Evolutionary conservation across 2,113 vertebrate species (phyloP), one percentile per base, ranked within the genome.

Genomic region (Trichomycterus rosablanca): DNA sequence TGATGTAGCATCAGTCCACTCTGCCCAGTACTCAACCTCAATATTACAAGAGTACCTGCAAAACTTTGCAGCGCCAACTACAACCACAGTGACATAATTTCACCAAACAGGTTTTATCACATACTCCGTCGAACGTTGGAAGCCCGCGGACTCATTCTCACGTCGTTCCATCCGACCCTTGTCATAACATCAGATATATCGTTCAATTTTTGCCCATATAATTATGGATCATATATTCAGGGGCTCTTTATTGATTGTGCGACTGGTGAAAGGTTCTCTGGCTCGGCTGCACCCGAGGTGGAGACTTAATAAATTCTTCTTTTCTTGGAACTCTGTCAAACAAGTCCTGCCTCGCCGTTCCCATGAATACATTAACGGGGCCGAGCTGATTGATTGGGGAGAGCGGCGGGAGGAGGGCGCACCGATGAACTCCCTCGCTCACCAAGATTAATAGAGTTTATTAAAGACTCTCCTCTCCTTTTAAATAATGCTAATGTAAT

Each of bases 381-480:
- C 44, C 42, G 59, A 73, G 67, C 78, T 86, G 85, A 85, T 87
- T 84, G 86, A 88, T 86, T 86, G 82, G 78, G 79, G 79, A 83
- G 78, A 77, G 79, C 11, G 44, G 26, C 77, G 63, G 30, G 67
- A 53, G 80, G 77, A 84, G 78, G 78, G 80, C 76, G 80, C 82
- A 76, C 79, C 73, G 64, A 79, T 83, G 80, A 82, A 83, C 80
- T 75, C 63, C 74, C 79, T 85, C 79, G 81, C 79, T 76, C 43
- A 66, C 80, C 72, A 83, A 85, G 86, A 89, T 86, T 86, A 89
- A 89, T 87, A 84, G 84, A 86, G 81, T 88, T 88, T 88, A 88
- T 88, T 86, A 87, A 71, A 85, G 64, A 83, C 81, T 84, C 77
- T 81, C 75, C 74, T 79, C 76, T 85, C 78, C 72, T 79, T 83